Base-by-base conservation (phyloP, 2,888 invertebrate genomes). In the Horisme vitalbata region DNA sequence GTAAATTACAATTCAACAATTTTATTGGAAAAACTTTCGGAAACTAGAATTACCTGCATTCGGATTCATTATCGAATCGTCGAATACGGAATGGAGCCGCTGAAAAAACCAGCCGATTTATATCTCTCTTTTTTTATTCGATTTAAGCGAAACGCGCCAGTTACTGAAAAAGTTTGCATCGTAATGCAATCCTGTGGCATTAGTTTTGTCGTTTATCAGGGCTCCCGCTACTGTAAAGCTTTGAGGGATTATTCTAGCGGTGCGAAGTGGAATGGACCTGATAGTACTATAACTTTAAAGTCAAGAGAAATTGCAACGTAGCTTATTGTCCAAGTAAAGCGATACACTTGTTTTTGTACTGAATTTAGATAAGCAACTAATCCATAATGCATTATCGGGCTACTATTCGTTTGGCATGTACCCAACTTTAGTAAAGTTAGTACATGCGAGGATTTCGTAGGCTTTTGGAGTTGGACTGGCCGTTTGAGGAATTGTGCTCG, bases 101-200 rank as follows among this genome's bases (percentile, higher is more conserved):
- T 74, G 74, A 78, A 83, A 85, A 80, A 75, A 56, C 75, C 69
- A 59, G 60, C 62, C 77, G 75, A 83, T 83, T 82, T 83, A 83
- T 83, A 70, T 66, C 66, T 71, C 74, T 74, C 75, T 79, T 71
- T 78, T n/a, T 83, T 83, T 79, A 75, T 75, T 79, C 78, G 76
- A 82, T 84, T 80, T 78, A 69, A 75, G 69, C 71, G 61, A 61
- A 61, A 63, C 64, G 67, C 69, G 67, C 70, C 76, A 73, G 82
- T 79, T 85, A 77, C 82, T 85, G 83, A 84, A 87, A 88, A 88
- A 88, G 79, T 85, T 87, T 82, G 80, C 83, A 80, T 84, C 82
- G 85, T 84, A 85, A 84, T 83, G 84, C 85, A 81, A 84, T 88
- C 83, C 75, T 68, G 75, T 61, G 75, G 87, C 78, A 86, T 88